Conservation (phyloP, 2,113 vertebrate genomes). For the Barnardius zonarius region DNA sequence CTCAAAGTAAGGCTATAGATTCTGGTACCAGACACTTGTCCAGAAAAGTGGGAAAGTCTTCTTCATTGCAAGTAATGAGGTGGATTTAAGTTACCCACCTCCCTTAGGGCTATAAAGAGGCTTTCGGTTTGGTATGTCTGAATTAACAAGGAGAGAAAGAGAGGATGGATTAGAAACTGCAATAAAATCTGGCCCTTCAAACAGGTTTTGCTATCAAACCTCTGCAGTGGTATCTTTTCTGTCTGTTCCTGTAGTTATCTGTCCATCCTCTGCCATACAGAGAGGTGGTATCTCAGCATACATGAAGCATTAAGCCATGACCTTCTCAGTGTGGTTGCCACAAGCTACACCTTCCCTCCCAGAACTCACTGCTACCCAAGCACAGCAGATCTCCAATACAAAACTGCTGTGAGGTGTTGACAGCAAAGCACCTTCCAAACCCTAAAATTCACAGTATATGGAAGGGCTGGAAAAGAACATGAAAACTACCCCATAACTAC, state of each 20-base stretch:
- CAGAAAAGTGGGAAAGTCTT: slow-evolving; percentile 4
- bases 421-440: not conserved
- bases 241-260: not conserved
- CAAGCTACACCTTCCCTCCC: not conserved
- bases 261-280: not conserved
- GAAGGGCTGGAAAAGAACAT: not conserved
- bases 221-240: not conserved
- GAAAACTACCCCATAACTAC: accelerated
- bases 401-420: not conserved
- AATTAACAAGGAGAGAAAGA: slow-evolving; percentile 30
- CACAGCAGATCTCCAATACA: not conserved
- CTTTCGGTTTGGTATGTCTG: slow-evolving; percentile 2
- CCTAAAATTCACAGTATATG: not conserved
- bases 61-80: slow-evolving; percentile 42
- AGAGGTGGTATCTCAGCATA: not conserved
- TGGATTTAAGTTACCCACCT: slow-evolving; percentile 39
- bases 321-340: not conserved
- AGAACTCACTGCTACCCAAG: not conserved
- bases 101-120: not conserved
- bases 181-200: not conserved
- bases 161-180: not conserved
- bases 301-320: not conserved
- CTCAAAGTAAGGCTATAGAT: not conserved
- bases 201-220: not conserved
- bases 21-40: not conserved